Evolutionary conservation across 2,113 vertebrate species (phyloP), one percentile per base, ranked within the genome.

Genomic region (Jaculus jaculus): DNA sequence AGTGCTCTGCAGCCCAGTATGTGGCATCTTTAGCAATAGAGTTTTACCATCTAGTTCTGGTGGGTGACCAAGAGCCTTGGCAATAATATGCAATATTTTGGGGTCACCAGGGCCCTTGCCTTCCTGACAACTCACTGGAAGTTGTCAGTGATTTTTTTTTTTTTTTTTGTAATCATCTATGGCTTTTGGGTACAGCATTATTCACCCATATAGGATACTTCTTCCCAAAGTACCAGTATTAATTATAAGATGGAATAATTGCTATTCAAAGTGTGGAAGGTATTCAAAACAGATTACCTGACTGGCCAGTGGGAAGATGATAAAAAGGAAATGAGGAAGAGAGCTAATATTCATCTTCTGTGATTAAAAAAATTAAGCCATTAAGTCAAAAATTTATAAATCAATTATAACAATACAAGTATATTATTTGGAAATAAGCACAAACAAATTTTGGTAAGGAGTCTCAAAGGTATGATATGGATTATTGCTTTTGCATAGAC

Each of bases 361-460:
- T 74, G 17, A 60, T 84, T n/a, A n/a, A 89, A 32, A 16, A 88
- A 54, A 89, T 87, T 69, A 86, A 65, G 73, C 87, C 26, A 78
- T 65, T 78, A 79, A 79, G 15, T 61, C n/a, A 89, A 93, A 15
- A 73, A 23, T 69, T 82, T 93, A 84, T 13, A 90, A 90, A 87
- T 91, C 7, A 92, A 93, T 77, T 73, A 47, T 92, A 87, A 61
- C 11, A 85, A 65, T 83, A 69, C 60, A 81, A 92, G 30, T 28
- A 20, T 77, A 23, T 28, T 54, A 39, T 92, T 89, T 94, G 75
- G 28, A 81, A 37, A 85, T 7, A 72, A 34, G 68, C 63, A 61
- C 61, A 69, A 4, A 28, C 12, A 83, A 60, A 60, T 90, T 95
- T 95, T 77, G 61, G 34, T 6, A 26, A 26, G 2, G 9, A 12